Percentiles rank a stretch among this genome's conserved stretches.
phyloP scores from a whole-genome alignment of 1,140 invertebrate species.

The Brachionus calyciflorus region DNA sequence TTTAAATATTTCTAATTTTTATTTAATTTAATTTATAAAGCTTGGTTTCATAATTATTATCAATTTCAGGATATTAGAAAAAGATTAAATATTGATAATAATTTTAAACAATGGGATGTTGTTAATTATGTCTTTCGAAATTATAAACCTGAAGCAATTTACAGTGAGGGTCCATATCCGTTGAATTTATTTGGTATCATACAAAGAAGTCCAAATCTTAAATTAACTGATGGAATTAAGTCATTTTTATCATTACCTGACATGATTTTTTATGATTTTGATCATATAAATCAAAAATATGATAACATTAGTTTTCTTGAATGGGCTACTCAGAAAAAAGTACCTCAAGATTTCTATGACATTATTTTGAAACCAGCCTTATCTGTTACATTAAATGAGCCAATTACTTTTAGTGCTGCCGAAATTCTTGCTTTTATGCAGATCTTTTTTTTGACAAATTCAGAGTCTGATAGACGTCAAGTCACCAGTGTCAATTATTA shows the following conservation, averaged over 20 bases:
- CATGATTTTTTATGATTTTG: conserved; percentile 43
- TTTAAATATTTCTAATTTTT: background rate
- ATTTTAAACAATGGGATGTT: conserved; percentile 45
- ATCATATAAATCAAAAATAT: conserved; percentile 39
- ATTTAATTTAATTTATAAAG: background rate
- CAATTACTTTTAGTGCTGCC: conserved; percentile 45
- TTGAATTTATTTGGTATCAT: conserved; percentile 47
- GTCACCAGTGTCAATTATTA: conserved; percentile 43
- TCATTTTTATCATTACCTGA: conserved; percentile 16
- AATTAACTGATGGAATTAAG: conserved; percentile 29
- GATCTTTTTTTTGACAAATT: conserved; percentile 47
- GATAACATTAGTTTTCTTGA: conserved; percentile 43
- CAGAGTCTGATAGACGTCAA: conserved; percentile 45
- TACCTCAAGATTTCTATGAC: conserved; percentile 47
- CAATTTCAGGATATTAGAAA: conserved; percentile 47
- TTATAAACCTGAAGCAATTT: conserved; percentile 48
- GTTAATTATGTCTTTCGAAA: conserved; percentile 47
- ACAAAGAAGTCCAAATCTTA: conserved; percentile 40
- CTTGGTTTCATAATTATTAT: conserved; percentile 48
- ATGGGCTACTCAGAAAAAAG: conserved; percentile 34
- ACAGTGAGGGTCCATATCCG: conserved; percentile 47
- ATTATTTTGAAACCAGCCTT: conserved; percentile 46
- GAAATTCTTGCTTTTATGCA: conserved; percentile 48
- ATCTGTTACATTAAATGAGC: conserved; percentile 47
- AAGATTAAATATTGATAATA: conserved; percentile 40